Conservation (phyloP, 1,140 invertebrate species). For the Drosophila persimilis region DNA sequence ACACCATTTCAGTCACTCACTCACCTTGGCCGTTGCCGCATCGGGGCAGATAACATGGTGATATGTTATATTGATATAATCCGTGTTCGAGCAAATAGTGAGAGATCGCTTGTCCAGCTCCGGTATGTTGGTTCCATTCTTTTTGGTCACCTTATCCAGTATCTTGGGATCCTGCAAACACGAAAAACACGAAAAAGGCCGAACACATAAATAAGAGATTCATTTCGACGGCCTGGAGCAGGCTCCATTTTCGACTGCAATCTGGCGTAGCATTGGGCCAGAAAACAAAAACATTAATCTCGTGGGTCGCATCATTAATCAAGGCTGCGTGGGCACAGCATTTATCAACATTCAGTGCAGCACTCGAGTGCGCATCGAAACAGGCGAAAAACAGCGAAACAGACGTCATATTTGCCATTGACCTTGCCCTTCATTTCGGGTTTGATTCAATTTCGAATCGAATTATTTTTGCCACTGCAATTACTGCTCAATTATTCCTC, state of each 20-base stretch:
- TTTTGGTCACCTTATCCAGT: slow-evolving; percentile 89
- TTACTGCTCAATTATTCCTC: too few relatives aligned
- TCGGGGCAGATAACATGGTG: slow-evolving; percentile 98
- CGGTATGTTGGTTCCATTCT: slow-evolving; percentile 88
- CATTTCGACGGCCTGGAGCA: too few relatives aligned
- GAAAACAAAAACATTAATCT: slow-evolving; percentile 64
- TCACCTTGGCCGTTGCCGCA: slow-evolving; percentile 95
- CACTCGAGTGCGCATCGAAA: slow-evolving; percentile 13
- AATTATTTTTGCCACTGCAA: too few relatives aligned
- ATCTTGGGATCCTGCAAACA: slow-evolving; percentile 92
- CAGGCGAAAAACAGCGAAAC: slow-evolving; percentile 9
- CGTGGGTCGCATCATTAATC: slow-evolving; percentile 69
- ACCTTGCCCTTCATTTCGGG: too few relatives aligned
- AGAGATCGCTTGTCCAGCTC: slow-evolving; percentile 96
- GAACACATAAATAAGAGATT: slow-evolving; percentile 5
- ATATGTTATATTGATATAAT: slow-evolving; percentile 99
- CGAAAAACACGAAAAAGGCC: slow-evolving; percentile 26
- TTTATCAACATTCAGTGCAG: slow-evolving; percentile 75
- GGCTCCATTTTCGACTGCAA: slow-evolving; percentile 44
- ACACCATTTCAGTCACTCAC: not conserved
- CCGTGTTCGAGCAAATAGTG: slow-evolving; percentile 99
- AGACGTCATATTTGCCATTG: too few relatives aligned
- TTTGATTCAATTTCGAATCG: too few relatives aligned
- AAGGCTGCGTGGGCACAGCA: slow-evolving; percentile 46
- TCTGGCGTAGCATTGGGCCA: slow-evolving; percentile 34